Conservation (phyloP, 2,113 vertebrate genomes). For the Tychaedon coryphoeus region DNA sequence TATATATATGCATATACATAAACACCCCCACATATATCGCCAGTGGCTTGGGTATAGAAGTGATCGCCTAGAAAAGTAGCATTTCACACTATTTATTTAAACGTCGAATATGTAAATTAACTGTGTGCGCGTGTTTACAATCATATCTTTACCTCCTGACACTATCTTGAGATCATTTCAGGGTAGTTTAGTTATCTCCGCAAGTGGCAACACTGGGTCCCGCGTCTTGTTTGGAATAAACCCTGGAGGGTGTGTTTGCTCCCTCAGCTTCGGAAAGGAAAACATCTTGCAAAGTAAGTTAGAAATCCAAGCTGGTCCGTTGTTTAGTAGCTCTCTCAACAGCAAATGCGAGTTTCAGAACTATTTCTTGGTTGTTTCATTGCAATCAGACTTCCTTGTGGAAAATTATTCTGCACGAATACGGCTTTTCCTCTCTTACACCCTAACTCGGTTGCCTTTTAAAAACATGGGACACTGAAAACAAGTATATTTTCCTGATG, state of each 20-base stretch:
- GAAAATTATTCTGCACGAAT: background rate
- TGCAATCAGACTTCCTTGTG: background rate
- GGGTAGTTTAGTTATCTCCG: background rate
- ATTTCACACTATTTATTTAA: constrained; percentile 10
- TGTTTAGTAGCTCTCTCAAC: background rate
- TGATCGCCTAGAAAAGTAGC: background rate
- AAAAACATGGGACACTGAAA: background rate
- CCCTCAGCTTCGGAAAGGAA: background rate
- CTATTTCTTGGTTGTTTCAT: background rate
- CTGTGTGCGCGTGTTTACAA: background rate
- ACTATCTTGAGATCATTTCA: constrained; percentile 8
- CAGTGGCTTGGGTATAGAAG: background rate
- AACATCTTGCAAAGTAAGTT: background rate
- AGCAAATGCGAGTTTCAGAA: background rate
- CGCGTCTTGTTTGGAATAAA: background rate
- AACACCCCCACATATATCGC: no score
- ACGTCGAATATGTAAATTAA: background rate
- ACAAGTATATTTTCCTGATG: background rate
- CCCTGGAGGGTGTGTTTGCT: background rate
- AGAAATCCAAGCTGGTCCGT: background rate
- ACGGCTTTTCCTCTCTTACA: background rate
- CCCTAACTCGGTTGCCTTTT: background rate
- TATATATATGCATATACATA: no score
- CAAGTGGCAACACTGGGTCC: background rate
- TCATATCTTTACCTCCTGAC: constrained; percentile 20